These are phyloP conservation scores for Sus cebifrons DNA, from an alignment of 2,797 vertebrate genomes.

Conservation along the genomic window DNA sequence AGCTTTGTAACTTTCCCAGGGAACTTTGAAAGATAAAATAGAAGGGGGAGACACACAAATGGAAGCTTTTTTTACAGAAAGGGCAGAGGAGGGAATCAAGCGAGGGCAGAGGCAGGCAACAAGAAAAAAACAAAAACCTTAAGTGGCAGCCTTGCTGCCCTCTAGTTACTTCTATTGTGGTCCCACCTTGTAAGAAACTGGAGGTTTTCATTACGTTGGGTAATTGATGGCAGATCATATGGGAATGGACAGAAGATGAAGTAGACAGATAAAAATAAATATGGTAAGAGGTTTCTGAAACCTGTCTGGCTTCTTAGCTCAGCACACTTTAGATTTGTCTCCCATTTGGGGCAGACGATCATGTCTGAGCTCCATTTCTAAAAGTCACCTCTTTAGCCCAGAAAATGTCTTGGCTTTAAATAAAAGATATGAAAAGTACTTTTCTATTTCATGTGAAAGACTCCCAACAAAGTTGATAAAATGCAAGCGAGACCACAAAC, in stretches of 20 bases:
- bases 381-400: conserved; percentile 51
- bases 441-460: conserved; percentile 54
- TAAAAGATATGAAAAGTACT: conserved; percentile 62
- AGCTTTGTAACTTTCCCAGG: not conserved
- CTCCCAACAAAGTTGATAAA: conserved; percentile 48
- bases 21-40: conserved; percentile 49
- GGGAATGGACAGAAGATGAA: conserved; percentile 56
- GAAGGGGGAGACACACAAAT: not conserved
- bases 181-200: not conserved
- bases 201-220: conserved; percentile 36
- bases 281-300: conserved; percentile 70
- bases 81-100: not conserved
- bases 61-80: not conserved
- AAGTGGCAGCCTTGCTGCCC: not conserved
- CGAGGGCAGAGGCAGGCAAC: not conserved
- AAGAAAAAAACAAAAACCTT: not conserved
- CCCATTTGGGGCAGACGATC: not conserved
- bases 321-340: conserved; percentile 69
- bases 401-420: conserved; percentile 41
- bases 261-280: conserved; percentile 64
- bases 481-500: conserved; percentile 65
- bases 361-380: not conserved
- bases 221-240: conserved; percentile 25
- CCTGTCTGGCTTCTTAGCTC: conserved; percentile 47
- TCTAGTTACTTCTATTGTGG: not conserved